Conservation (phyloP, 2,888 invertebrate species). For the Cantharis lateralis region DNA sequence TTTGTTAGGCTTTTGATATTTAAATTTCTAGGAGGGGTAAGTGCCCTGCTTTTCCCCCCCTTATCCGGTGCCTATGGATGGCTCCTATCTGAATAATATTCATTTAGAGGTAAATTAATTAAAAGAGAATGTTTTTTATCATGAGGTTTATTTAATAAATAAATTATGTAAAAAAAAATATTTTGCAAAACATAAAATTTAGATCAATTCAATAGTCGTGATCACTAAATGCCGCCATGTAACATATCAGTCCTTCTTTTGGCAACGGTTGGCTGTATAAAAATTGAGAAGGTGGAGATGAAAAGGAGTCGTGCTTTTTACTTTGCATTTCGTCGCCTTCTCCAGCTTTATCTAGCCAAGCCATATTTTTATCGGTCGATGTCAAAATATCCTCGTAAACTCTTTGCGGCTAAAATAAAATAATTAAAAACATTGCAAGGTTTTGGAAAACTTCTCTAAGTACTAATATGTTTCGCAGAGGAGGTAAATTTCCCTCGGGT, state of each 20-base stretch:
- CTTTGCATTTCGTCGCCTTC: not conserved
- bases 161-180: too few relatives aligned
- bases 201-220: conserved; percentile 28
- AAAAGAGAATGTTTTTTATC: too few relatives aligned
- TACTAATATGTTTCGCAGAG: conserved; percentile 52
- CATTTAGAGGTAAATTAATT: too few relatives aligned
- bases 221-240: conserved; percentile 50
- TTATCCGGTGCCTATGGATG: too few relatives aligned
- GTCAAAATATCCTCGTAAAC: conserved; percentile 53
- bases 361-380: conserved; percentile 44
- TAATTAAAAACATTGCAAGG: not conserved
- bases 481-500: conserved; percentile 45
- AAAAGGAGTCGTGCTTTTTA: conserved; percentile 10
- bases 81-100: too few relatives aligned
- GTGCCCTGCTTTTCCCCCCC: too few relatives aligned
- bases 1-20: too few relatives aligned
- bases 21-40: too few relatives aligned
- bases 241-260: conserved; percentile 47
- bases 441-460: conserved; percentile 19
- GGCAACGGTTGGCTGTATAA: conserved; percentile 47
- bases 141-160: too few relatives aligned
- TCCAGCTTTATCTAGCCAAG: conserved; percentile 43
- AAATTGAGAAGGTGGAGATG: conserved; percentile 42
- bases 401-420: conserved; percentile 38
- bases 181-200: too few relatives aligned